These are phyloP conservation scores for Bubo blakistoni DNA, from an alignment of 2,113 vertebrate genomes.

Conservation along the genomic window DNA sequence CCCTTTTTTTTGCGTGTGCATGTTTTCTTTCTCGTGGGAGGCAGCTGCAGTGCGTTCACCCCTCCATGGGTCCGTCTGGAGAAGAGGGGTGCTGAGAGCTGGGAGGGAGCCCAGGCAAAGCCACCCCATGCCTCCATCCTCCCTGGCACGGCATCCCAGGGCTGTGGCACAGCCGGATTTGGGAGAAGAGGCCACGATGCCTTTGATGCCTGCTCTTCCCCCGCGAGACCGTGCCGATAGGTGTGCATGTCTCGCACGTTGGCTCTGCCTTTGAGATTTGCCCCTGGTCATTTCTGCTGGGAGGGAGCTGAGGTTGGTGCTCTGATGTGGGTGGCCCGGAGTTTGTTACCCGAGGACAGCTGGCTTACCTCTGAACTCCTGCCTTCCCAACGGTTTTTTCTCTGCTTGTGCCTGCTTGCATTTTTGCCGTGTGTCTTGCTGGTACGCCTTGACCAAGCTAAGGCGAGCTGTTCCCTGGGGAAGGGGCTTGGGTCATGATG, in stretches of 20 bases:
- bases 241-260: background rate
- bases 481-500: background rate
- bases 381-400: slow-evolving; percentile 37
- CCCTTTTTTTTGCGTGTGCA: accelerated
- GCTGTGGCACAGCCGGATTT: background rate
- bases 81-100: background rate
- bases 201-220: slow-evolving; percentile 1
- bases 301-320: slow-evolving; percentile 45
- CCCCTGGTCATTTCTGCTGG: slow-evolving; percentile 59
- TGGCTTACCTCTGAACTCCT: slow-evolving; percentile 59
- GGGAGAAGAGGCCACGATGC: background rate
- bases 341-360: slow-evolving; percentile 66
- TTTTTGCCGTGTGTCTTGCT: background rate
- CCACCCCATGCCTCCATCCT: background rate
- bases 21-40: background rate
- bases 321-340: slow-evolving; percentile 61
- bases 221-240: background rate
- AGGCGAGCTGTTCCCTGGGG: background rate
- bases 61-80: background rate
- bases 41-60: background rate
- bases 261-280: slow-evolving; percentile 52
- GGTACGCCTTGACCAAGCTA: slow-evolving; percentile 24
- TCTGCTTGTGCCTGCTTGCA: slow-evolving; percentile 55
- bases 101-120: background rate
- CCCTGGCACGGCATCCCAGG: accelerated